A percentile compares a stretch with the other conserved stretches of the same genome.
phyloP scores from a whole-genome alignment of 2,113 vertebrate genomes.

The Zonotrichia leucophrys region DNA sequence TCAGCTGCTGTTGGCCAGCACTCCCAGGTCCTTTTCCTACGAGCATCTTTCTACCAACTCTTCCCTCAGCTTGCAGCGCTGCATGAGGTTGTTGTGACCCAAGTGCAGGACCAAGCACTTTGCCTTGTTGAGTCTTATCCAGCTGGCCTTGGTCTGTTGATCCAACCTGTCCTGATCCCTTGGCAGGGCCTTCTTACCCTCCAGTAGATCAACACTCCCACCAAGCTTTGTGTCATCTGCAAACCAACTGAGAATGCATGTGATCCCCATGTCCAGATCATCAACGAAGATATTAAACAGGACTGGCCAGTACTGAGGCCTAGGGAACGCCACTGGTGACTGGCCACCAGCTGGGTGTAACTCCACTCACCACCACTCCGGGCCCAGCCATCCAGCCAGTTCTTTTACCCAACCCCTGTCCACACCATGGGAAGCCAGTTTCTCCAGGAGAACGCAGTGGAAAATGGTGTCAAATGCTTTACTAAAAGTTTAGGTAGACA shows the following conservation, averaged over 20 bases:
- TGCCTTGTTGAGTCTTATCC: neutral
- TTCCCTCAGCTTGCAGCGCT: neutral
- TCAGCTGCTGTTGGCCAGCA: neutral
- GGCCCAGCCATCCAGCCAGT: neutral
- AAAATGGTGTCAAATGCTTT: neutral
- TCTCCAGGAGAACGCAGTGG: neutral
- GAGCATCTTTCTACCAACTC: neutral
- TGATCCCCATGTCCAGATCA: accelerated
- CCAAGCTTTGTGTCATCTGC: neutral
- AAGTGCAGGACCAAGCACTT: neutral
- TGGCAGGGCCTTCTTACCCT: neutral
- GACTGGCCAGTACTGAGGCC: neutral
- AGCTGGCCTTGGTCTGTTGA: neutral
- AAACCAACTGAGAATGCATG: neutral
- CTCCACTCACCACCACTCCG: neutral
- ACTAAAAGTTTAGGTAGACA: neutral
- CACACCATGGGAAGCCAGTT: neutral
- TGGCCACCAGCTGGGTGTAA: neutral
- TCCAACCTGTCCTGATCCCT: neutral
- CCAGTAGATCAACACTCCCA: neutral
- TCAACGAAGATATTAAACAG: neutral
- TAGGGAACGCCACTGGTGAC: neutral
- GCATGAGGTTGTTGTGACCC: accelerated
- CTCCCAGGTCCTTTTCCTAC: neutral
- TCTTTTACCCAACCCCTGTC: neutral